These are phyloP conservation scores for Coranthus polyacanthus DNA, from an alignment of 2,797 vertebrate genomes.

Conservation along the genomic window DNA sequence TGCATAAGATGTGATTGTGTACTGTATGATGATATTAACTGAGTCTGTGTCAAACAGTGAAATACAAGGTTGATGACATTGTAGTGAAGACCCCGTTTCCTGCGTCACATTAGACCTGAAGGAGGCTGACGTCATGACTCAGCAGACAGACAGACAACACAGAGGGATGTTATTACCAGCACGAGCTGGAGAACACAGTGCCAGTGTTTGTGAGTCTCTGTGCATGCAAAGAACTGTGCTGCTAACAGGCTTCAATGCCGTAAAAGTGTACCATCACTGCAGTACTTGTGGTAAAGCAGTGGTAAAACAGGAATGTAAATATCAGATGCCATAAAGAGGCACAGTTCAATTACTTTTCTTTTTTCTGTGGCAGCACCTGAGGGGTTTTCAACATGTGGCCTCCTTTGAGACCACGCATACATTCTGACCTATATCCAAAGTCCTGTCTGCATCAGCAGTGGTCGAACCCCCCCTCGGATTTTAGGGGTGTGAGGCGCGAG, in stretches of 20 bases:
- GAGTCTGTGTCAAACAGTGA: background rate
- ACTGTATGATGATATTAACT: too few relatives aligned
- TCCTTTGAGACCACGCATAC: slow-evolving; percentile 31
- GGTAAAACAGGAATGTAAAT: slow-evolving; percentile 1
- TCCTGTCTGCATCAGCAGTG: slow-evolving; percentile 31
- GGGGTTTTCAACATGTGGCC: slow-evolving; percentile 12
- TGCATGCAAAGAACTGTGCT: background rate
- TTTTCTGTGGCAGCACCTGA: slow-evolving; percentile 30
- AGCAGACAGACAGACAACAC: slow-evolving; percentile 32
- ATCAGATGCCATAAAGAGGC: background rate
- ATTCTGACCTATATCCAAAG: slow-evolving; percentile 58
- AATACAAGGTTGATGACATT: too few relatives aligned
- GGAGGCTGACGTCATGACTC: slow-evolving; percentile 34
- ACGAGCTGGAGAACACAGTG: slow-evolving; percentile 34
- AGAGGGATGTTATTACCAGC: slow-evolving; percentile 38
- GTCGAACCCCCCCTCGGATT: slow-evolving; percentile 32
- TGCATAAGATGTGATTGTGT: too few relatives aligned
- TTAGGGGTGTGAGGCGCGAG: slow-evolving; percentile 40
- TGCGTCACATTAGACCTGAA: background rate
- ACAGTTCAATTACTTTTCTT: slow-evolving; percentile 7
- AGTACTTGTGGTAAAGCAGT: background rate
- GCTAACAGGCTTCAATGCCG: background rate
- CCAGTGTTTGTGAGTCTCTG: slow-evolving; percentile 22
- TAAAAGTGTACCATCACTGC: background rate
- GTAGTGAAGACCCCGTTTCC: slow-evolving; percentile 3